Evolutionary conservation across 2,113 vertebrate species (phyloP).

Genomic region (Laticauda laticaudata): DNA sequence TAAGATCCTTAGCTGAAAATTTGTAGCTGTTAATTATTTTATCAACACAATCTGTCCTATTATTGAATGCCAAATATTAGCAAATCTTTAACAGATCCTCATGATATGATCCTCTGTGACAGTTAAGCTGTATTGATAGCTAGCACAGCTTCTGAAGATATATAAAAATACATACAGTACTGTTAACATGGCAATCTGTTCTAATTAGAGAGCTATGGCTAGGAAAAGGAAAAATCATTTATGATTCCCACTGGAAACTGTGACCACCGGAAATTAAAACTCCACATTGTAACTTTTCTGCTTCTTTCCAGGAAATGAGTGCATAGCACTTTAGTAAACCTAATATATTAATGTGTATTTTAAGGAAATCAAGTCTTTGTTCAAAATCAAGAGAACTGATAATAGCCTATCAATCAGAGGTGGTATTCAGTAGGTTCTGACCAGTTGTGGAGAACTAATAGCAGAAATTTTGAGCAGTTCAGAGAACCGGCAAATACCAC

Average conservation of each 20-base stretch:
- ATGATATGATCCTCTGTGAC: background rate
- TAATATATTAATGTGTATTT: background rate
- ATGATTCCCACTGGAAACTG: constrained; percentile 17
- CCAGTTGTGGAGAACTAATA: too few relatives aligned
- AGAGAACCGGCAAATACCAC: too few relatives aligned
- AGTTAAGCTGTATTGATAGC: background rate
- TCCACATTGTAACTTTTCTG: accelerated
- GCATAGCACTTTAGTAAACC: background rate
- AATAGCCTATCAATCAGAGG: background rate
- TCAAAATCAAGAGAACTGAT: constrained; percentile 18
- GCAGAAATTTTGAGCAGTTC: too few relatives aligned
- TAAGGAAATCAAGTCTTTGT: background rate
- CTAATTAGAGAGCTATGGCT: constrained; percentile 35
- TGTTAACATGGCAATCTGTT: constrained; percentile 17
- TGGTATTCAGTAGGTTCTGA: too few relatives aligned
- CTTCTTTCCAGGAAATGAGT: constrained; percentile 5
- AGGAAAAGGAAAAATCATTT: constrained; percentile 18
- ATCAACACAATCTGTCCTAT: background rate
- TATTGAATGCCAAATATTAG: background rate
- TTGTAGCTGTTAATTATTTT: background rate
- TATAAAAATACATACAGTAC: background rate
- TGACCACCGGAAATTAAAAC: constrained; percentile 26
- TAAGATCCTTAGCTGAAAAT: background rate
- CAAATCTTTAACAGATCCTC: background rate
- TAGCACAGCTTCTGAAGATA: background rate